Evolutionary conservation across 2,797 vertebrate species (phyloP), one percentile per base, ranked within the genome.

Genomic region (Yasuhikotakia modesta): DNA sequence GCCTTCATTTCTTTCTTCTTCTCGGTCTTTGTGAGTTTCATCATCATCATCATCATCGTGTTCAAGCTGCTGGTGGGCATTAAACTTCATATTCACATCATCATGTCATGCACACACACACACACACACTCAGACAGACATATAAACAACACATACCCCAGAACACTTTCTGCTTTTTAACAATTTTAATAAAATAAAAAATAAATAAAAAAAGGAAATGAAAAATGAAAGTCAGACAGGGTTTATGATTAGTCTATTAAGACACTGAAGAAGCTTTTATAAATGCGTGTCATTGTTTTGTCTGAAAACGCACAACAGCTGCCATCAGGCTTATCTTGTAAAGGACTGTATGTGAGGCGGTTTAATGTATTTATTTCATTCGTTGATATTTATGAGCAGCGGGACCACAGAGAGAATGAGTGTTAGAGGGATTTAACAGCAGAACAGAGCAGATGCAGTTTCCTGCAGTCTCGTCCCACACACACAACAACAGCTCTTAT

Each of bases 371-470:
- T 58, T 46, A n/a, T 58, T 17, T 22, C 10, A 3, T 24, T 57
- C 46, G 22, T 58, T 58, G 45, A 64, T 35, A 46, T 73, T 55
- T 22, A 52, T 73, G 58, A 63, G 27, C 35, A 35, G 57, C 43
- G 32, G 32, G 70, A 61, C 16, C 45, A 61, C 8, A 52, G 32
- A 74, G 46, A 65, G n/a, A 64, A 64, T 22, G 35, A 21, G 50
- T 74, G 72, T 74, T 52, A 74, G 45, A 66, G 24, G 60, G 27
- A 61, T 63, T n/a, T 73, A 61, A 61, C 48, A 50, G 43, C 24
- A 63, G 10, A 17, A 64, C 45, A 43, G 50, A 75, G 63, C 73
- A 75, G 73, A 75, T 75, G 73, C n/a, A n/a, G n/a, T 66, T 63
- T 75, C 21, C 22, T 45, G n/a, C 50, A 39, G 32, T 66, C 63